Percentiles rank a stretch among this genome's conserved stretches.
phyloP scores from a whole-genome alignment of 2,797 vertebrate genomes.

The Zenarchopterus dispar region DNA sequence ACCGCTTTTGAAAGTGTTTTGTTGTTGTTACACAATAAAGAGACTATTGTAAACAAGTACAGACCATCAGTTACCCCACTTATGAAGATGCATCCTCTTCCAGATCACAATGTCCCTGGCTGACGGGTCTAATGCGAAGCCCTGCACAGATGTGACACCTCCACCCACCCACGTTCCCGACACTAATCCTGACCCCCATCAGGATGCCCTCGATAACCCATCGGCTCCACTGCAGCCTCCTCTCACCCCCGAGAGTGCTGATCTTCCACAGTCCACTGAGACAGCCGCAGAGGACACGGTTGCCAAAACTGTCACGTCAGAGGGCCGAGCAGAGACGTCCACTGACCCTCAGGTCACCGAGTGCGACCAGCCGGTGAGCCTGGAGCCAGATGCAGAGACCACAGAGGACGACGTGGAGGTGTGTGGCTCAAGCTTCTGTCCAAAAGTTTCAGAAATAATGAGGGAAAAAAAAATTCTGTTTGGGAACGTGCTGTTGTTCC shows the following conservation, averaged over 20 bases:
- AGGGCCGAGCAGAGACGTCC: slow-evolving; percentile 28
- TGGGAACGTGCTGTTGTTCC: too few relatives aligned
- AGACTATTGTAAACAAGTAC: neutral
- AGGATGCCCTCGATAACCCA: slow-evolving; percentile 28
- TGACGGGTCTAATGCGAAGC: slow-evolving; percentile 43
- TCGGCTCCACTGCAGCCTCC: slow-evolving; percentile 29
- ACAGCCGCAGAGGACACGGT: slow-evolving; percentile 6
- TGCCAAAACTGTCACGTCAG: slow-evolving; percentile 2
- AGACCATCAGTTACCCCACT: neutral
- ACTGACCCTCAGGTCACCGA: slow-evolving; percentile 66
- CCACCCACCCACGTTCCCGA: slow-evolving; percentile 7
- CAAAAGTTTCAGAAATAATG: too few relatives aligned
- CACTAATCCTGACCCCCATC: slow-evolving; percentile 23
- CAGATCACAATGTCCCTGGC: slow-evolving; percentile 80
- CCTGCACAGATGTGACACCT: slow-evolving; percentile 30
- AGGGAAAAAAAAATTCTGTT: too few relatives aligned
- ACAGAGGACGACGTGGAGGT: slow-evolving; percentile 64
- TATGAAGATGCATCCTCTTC: slow-evolving; percentile 9
- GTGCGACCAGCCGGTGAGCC: slow-evolving; percentile 89
- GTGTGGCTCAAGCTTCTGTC: slow-evolving; percentile 8
- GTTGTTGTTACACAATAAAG: neutral
- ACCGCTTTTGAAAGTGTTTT: neutral
- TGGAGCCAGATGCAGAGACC: slow-evolving; percentile 81
- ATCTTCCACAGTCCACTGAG: slow-evolving; percentile 14
- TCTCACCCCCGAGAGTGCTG: slow-evolving; percentile 24